Evolutionary conservation across 1,140 invertebrate species (phyloP), one percentile per base, ranked within the genome.

Genomic region (Bombus turneri): DNA sequence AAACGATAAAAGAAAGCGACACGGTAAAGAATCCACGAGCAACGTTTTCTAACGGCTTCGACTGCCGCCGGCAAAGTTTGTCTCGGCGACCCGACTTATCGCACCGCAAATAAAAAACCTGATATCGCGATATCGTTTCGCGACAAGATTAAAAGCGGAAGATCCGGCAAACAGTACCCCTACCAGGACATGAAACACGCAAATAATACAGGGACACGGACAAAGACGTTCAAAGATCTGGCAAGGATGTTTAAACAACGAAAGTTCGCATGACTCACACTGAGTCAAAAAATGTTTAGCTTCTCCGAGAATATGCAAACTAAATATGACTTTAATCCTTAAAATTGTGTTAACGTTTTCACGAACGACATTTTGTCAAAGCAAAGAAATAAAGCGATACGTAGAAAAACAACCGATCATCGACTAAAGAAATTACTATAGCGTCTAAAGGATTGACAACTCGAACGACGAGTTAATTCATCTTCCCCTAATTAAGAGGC

Each of bases 51-150:
- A 41, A 74, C 43, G 18, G n/a, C 84, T 64, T 41, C 47, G 72
- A 82, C 69, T 47, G 39, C 69, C 71, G 43, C 66, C 43, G 43
- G 78, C 78, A 81, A 85, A 81, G 71, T 66, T 53, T 75, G 59
- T 41, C 62, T 81, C 18, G 18, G 34, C 81, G 73, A n/a, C 13
- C 5, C 15, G 34, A 47, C 31, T 89, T 88, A 86, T 88, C 80
- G 69, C 22, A 28, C 4, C 39, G 31, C 62, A 88, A 87, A 89
- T 88, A 86, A 83, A 86, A 62, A 39, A 18, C 25, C 66, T 72
- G 78, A 88, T 89, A 86, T 88, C 47, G 31, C 37, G 62, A 75
- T 88, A 86, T 89, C 68, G 31, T 87, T 88, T 25, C 3, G 62
- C 78, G 71, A 47, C 34, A 69, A 73, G 82, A 66, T 75, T 83